A percentile compares a stretch with the other conserved stretches of the same genome.
phyloP scores from a whole-genome alignment of 2,113 vertebrate species.

The Antechinus stuartii region DNA sequence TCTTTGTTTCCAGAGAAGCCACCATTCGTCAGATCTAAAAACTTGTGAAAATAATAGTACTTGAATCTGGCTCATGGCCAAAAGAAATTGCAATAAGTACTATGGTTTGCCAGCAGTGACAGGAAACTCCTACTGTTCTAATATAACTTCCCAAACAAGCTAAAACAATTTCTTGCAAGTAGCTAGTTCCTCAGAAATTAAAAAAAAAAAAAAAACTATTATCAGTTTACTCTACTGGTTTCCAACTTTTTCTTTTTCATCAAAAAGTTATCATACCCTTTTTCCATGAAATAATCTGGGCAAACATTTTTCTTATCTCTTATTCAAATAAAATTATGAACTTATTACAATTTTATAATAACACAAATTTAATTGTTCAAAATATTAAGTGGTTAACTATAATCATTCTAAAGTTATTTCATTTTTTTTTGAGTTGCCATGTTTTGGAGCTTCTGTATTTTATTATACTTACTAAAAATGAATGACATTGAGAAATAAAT shows the following conservation, averaged over 20 bases:
- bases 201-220: neutral
- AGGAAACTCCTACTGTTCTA: slow-evolving; percentile 7
- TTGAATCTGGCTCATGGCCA: slow-evolving; percentile 23
- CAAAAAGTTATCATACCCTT: neutral
- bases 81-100: slow-evolving; percentile 31
- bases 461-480: neutral
- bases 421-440: neutral
- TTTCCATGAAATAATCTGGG: neutral
- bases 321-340: neutral
- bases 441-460: neutral
- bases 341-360: neutral
- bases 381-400: neutral
- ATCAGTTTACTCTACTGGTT: neutral
- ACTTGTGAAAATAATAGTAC: slow-evolving; percentile 23
- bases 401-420: neutral
- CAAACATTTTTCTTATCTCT: neutral
- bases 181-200: slow-evolving; percentile 55
- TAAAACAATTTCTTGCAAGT: slow-evolving; percentile 40
- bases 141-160: slow-evolving; percentile 18
- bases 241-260: neutral
- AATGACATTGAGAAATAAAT: neutral
- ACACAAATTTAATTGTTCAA: neutral
- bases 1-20: slow-evolving; percentile 40
- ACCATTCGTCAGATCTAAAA: slow-evolving; percentile 30
- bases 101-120: slow-evolving; percentile 15